These are phyloP conservation scores for Phrixothrix hirtus DNA, from an alignment of 2,888 invertebrate genomes.

Conservation along the genomic window DNA sequence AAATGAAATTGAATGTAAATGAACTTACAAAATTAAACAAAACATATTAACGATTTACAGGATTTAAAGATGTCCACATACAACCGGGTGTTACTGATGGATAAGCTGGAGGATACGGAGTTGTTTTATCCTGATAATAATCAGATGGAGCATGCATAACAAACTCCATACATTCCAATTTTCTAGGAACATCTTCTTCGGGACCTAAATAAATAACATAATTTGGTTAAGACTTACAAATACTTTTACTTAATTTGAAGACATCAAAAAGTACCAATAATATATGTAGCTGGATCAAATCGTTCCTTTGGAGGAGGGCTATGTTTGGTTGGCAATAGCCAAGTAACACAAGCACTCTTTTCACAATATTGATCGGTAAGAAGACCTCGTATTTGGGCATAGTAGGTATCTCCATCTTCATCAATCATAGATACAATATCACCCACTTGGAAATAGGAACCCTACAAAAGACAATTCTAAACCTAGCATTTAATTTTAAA, in stretches of 20 bases:
- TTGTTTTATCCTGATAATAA: conserved; percentile 77
- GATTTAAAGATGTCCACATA: conserved; percentile 62
- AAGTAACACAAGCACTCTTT: conserved; percentile 89
- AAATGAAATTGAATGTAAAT: too few species aligned
- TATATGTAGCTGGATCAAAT: conserved; percentile 88
- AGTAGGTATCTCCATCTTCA: conserved; percentile 75
- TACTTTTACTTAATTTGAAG: neutral
- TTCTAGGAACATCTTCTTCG: conserved; percentile 86
- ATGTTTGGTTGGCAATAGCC: conserved; percentile 84
- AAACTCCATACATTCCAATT: conserved; percentile 85
- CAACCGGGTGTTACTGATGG: conserved; percentile 58
- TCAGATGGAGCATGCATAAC: conserved; percentile 93
- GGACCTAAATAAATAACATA: conserved; percentile 64
- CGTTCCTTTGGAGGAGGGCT: conserved; percentile 76
- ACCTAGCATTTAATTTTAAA: neutral
- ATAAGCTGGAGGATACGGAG: conserved; percentile 71
- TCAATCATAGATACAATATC: conserved; percentile 88
- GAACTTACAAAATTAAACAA: too few species aligned
- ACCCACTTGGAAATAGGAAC: conserved; percentile 83
- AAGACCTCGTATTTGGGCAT: conserved; percentile 87
- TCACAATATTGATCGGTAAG: conserved; percentile 91
- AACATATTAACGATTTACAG: conserved; percentile 9
- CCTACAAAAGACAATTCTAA: conserved; percentile 54
- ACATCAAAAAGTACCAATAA: conserved; percentile 66
- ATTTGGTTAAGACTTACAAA: conserved; percentile 12